Conservation (phyloP, 2,113 vertebrate genomes). For the Ptilorrhoa leucosticta region DNA sequence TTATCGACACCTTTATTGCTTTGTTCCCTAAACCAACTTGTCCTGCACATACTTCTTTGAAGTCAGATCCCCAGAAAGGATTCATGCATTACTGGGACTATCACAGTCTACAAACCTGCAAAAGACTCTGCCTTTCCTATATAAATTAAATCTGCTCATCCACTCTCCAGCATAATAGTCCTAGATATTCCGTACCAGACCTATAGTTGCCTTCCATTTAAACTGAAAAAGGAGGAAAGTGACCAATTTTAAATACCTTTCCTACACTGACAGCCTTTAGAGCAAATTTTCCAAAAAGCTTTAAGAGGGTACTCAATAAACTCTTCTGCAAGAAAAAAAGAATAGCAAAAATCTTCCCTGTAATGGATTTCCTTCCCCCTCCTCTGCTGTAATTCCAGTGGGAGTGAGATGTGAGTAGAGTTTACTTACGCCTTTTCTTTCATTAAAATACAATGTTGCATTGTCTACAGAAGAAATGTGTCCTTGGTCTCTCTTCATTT, state of each 20-base stretch:
- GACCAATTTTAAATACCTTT: neutral
- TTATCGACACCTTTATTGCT: neutral
- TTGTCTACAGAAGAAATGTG: neutral
- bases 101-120: neutral
- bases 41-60: neutral
- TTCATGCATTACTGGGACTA: neutral
- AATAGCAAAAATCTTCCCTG: neutral
- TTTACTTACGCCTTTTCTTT: neutral
- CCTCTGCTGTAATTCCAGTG: accelerated
- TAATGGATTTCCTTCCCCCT: accelerated
- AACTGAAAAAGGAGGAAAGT: neutral
- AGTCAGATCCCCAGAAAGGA: neutral
- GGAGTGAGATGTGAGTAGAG: neutral
- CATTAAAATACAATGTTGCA: neutral
- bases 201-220: neutral
- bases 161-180: neutral
- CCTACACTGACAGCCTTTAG: neutral
- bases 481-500: neutral
- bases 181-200: neutral
- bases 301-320: neutral
- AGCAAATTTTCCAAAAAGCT: neutral
- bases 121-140: neutral
- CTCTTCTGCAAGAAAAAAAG: neutral
- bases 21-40: neutral
- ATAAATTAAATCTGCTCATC: neutral